Percentiles rank a stretch among this genome's conserved stretches.
phyloP scores from a whole-genome alignment of 2,888 invertebrate genomes.

The Pachymerium ferrugineum region DNA sequence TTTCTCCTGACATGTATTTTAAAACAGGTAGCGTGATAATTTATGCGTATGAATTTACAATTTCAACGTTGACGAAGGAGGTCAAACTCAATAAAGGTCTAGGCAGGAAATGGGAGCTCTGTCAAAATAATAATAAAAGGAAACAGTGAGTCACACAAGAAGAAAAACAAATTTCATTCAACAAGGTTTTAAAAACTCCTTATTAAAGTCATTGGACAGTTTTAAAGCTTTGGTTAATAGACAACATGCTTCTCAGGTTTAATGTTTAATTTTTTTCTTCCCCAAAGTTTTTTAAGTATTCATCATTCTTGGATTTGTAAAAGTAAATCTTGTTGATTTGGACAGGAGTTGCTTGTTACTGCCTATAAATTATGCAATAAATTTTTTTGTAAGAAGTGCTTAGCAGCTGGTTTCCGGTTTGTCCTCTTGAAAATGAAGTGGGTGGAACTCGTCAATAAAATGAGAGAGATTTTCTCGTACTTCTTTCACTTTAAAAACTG shows the following conservation, averaged over 20 bases:
- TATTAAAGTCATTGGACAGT: background rate
- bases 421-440: conserved; percentile 15
- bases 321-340: background rate
- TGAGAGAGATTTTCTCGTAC: background rate
- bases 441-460: conserved; percentile 18
- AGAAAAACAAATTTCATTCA: background rate
- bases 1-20: background rate
- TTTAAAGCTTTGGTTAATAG: background rate
- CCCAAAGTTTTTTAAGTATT: too few species aligned
- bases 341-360: background rate
- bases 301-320: background rate
- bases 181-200: background rate
- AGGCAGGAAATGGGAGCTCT: background rate
- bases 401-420: conserved; percentile 9
- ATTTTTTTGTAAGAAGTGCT: background rate
- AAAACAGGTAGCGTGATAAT: conserved; percentile 15
- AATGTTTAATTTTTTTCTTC: too few species aligned
- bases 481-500: conserved; percentile 1
- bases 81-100: background rate
- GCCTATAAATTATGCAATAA: conserved; percentile 6
- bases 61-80: background rate
- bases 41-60: background rate
- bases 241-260: background rate
- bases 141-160: background rate
- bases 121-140: too few species aligned